Conservation (phyloP, 2,113 vertebrate genomes). For the Sialia sialis region DNA sequence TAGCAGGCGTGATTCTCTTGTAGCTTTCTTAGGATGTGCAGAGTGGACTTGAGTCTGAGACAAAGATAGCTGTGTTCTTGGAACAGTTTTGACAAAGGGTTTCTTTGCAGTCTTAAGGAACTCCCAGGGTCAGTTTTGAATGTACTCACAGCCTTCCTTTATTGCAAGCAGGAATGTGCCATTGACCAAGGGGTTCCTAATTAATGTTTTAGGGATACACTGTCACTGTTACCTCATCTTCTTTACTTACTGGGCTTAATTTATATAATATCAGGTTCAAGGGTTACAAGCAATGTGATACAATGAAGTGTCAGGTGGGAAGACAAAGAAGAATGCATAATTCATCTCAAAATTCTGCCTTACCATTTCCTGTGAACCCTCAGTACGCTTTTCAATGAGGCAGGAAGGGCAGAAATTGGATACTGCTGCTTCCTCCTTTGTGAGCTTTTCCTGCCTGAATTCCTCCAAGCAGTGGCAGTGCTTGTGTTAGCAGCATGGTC, state of each 20-base stretch:
- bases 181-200: neutral
- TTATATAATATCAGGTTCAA: neutral
- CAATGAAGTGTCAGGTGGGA: neutral
- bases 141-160: neutral
- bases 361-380: neutral
- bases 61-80: neutral
- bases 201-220: neutral
- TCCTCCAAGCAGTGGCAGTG: neutral
- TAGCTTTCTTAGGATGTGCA: neutral
- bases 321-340: neutral
- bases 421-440: neutral
- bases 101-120: neutral
- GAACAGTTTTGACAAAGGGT: neutral
- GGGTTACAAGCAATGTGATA: neutral
- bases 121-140: neutral
- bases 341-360: neutral
- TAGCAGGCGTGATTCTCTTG: neutral
- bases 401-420: neutral
- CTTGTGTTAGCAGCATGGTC: neutral
- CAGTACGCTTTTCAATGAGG: neutral
- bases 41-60: neutral
- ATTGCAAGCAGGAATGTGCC: neutral
- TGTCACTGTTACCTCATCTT: neutral
- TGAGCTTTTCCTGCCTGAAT: neutral
- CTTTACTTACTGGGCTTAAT: neutral